Evolutionary conservation across 2,113 vertebrate species (phyloP).

Genomic region (Zosterops pallidus): DNA sequence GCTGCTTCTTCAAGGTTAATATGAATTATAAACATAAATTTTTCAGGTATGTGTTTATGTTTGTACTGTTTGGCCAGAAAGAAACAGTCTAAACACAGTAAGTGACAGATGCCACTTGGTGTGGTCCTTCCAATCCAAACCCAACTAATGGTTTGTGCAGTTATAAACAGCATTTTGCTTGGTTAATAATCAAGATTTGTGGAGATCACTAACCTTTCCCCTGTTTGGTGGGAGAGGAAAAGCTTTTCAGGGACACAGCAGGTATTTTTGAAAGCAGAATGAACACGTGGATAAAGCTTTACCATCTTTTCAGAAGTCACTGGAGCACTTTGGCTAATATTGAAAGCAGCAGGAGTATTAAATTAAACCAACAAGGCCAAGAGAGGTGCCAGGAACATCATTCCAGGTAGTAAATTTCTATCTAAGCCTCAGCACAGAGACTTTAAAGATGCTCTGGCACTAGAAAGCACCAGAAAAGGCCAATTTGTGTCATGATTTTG

Average conservation of each 20-base stretch:
- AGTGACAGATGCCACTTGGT: rapidly evolving
- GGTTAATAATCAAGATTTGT: background rate
- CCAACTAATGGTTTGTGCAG: background rate
- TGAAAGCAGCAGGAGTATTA: background rate
- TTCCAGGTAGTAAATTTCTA: background rate
- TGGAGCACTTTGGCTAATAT: background rate
- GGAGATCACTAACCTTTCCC: background rate
- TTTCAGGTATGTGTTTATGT: background rate
- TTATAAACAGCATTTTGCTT: background rate
- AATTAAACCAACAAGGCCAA: background rate
- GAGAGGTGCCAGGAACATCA: background rate
- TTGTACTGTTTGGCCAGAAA: background rate
- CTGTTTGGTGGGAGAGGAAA: background rate
- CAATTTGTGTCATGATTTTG: background rate
- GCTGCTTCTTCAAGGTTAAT: background rate
- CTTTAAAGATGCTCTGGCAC: background rate
- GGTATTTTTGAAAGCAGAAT: background rate
- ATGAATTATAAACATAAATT: background rate
- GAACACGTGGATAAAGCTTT: background rate
- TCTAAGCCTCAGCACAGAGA: background rate
- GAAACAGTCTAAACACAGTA: background rate
- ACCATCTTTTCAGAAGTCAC: background rate
- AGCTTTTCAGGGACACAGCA: background rate
- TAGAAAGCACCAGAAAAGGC: background rate
- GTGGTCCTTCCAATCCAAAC: background rate